Base-by-base conservation (phyloP, 2,888 invertebrate genomes). In the Phrixothrix hirtus region DNA sequence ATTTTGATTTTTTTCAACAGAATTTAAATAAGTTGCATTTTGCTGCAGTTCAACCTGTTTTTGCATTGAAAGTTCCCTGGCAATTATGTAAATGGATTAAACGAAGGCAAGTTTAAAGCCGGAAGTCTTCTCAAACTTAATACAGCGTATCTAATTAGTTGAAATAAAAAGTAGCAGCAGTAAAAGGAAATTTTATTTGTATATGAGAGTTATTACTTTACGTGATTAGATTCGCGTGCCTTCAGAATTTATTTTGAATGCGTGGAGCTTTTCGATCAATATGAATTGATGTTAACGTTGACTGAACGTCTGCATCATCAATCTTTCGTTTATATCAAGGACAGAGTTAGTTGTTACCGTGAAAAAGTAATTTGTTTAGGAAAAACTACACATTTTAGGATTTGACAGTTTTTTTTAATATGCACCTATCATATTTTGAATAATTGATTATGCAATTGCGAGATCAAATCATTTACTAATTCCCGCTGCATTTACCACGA, bases 231-330 rank as follows among this genome's bases (percentile, higher is more conserved):
- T 36, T 48, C 41, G 41, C 42, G 48, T 42, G 48, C 25, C 15
- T 10, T 36, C 36, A 15, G 31, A 38, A 38, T 46, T 46, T 17
- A 14, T 46, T 36, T 36, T 36, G 32, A 26, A 16, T 13, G 32
- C 17, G 14, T 2, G 36, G 29, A 17, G 7, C 29, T 31, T 42
- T 17, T 17, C 11, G 36, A 45, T 45, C 45, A 21, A 45, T 45
- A 30, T 30, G 36, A 17, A 48, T 48, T 37, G 50, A 50, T 44
- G 50, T 50, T 50, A 50, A 50, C 49, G 36, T 30, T 48, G 32
- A 13, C 29, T 13, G 35, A 50, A 43, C 50, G 36, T 51, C 44
- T 35, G 15, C 17, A 38, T 39, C 51, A 51, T 51, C 44, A 51
- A 51, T 51, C 51, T 51, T 42, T 44, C 51, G 39, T 39, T 45